A percentile compares a stretch with the other conserved stretches of the same genome.
phyloP scores from a whole-genome alignment of 2,113 vertebrate genomes.

The Pyrgilauda ruficollis region DNA sequence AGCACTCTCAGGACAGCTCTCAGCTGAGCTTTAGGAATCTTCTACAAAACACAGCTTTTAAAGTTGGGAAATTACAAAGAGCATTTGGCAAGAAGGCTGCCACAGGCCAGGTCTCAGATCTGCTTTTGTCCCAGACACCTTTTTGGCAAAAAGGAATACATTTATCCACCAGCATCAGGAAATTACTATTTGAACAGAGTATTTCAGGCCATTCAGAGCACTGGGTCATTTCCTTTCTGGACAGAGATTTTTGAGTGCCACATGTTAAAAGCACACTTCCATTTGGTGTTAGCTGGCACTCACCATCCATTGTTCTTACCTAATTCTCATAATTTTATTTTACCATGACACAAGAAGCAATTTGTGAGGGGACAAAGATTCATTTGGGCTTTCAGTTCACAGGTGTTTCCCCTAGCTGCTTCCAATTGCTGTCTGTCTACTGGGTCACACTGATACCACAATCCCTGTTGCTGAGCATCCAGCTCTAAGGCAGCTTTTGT shows the following conservation, averaged over 20 bases:
- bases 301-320: neutral
- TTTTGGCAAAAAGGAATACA: neutral
- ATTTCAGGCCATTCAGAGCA: neutral
- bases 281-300: neutral
- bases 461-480: neutral
- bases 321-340: neutral
- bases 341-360: neutral
- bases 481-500: neutral
- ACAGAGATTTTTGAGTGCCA: neutral
- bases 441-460: neutral
- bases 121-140: neutral
- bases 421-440: neutral
- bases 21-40: neutral
- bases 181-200: neutral
- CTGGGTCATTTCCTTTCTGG: neutral
- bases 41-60: neutral
- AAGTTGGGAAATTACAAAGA: neutral
- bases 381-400: neutral
- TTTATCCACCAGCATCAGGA: neutral
- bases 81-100: neutral
- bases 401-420: neutral
- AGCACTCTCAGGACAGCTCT: neutral
- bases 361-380: neutral
- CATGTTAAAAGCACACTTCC: neutral
- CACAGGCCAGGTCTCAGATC: neutral